Evolutionary conservation across 2,888 invertebrate genomes (phyloP).

Genomic region (Rotaria magnacalcarata): DNA sequence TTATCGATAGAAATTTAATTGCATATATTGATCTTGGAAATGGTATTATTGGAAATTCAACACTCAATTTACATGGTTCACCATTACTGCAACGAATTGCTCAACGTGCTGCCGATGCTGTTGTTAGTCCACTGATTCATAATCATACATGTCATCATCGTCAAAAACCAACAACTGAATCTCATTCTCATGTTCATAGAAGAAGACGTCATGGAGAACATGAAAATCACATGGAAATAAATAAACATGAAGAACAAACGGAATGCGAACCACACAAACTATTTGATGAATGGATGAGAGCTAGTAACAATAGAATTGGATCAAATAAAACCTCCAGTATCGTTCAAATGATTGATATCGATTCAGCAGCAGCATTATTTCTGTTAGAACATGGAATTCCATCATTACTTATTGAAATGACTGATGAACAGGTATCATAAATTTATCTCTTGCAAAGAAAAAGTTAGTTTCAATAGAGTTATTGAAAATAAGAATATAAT

Average conservation of each 20-base stretch:
- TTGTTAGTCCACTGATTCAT: slow-evolving; percentile 15
- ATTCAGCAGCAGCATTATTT: slow-evolving; percentile 20
- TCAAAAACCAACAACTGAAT: too few species aligned
- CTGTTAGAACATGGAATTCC: not conserved
- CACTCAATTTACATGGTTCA: slow-evolving; percentile 18
- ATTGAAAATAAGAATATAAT: not conserved
- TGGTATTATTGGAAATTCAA: slow-evolving; percentile 31
- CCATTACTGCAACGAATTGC: not conserved
- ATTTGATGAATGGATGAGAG: slow-evolving; percentile 9
- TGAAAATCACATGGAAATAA: not conserved
- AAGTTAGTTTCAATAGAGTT: not conserved
- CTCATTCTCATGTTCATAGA: not conserved
- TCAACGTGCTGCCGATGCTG: not conserved
- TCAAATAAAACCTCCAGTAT: not conserved
- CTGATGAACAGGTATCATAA: not conserved
- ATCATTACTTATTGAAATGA: slow-evolving; percentile 35
- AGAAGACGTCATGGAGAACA: not conserved
- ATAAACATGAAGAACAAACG: not conserved
- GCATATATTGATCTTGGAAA: slow-evolving; percentile 33
- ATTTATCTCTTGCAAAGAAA: not conserved
- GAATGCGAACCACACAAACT: slow-evolving; percentile 23
- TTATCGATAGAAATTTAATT: not conserved
- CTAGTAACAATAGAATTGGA: not conserved
- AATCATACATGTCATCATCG: slow-evolving; percentile 31
- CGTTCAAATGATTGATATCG: not conserved